Evolutionary conservation across 2,888 invertebrate genomes (phyloP).

Genomic region (Xanthorhoe spadicearia): DNA sequence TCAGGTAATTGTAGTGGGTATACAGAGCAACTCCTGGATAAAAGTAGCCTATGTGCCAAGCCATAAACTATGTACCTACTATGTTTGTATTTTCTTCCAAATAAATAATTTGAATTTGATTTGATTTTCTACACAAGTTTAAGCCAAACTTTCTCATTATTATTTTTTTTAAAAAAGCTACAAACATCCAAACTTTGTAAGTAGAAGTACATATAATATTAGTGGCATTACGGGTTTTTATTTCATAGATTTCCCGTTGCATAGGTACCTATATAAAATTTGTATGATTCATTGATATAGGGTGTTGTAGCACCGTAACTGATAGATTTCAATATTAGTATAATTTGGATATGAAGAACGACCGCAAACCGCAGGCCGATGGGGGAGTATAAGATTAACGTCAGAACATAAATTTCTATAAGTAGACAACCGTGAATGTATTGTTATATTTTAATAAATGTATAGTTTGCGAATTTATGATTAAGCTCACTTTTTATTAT

Average conservation of each 20-base stretch:
- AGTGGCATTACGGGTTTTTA: no score
- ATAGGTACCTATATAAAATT: background rate
- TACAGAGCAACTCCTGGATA: no score
- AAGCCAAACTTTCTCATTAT: no score
- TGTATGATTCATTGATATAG: conserved; percentile 44
- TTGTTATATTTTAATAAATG: conserved; percentile 2
- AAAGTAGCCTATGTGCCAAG: no score
- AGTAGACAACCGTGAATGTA: conserved; percentile 31
- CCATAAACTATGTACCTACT: no score
- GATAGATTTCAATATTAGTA: conserved; percentile 74
- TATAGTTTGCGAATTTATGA: background rate
- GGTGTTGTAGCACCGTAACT: conserved; percentile 52
- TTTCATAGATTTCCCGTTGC: background rate
- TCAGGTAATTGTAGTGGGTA: no score
- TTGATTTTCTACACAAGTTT: no score
- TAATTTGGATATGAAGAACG: conserved; percentile 50
- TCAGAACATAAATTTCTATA: conserved; percentile 49
- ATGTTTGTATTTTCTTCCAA: no score
- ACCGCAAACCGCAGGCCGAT: conserved; percentile 57
- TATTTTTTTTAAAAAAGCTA: no score
- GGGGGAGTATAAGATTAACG: conserved; percentile 49
- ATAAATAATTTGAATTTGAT: no score
- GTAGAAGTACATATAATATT: no score
- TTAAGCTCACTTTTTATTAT: background rate
- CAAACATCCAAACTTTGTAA: no score